Evolutionary conservation across 2,888 invertebrate species (phyloP).

Genomic region (Axea sp.): DNA sequence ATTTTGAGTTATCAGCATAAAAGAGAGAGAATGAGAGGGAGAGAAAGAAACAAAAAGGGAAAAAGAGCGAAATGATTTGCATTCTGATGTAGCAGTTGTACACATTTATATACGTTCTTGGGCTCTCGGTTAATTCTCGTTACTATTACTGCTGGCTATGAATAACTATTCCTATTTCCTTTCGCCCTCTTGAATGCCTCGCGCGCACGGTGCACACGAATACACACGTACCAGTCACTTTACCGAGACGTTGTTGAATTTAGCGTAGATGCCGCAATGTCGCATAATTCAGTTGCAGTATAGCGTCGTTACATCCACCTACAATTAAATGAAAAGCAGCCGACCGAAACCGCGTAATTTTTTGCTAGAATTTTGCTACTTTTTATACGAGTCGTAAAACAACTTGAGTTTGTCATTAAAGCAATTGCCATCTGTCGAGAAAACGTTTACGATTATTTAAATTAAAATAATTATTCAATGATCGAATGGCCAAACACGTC

Average conservation of each 20-base stretch:
- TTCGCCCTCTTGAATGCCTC: conserved; percentile 35
- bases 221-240: conserved; percentile 53
- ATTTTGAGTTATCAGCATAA: no score
- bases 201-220: conserved; percentile 32
- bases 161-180: conserved; percentile 61
- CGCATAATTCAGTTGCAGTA: conserved; percentile 56
- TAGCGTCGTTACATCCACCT: conserved; percentile 34
- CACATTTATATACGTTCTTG: conserved; percentile 63
- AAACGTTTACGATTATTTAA: no score
- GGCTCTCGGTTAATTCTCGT: conserved; percentile 67
- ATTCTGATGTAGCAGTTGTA: conserved; percentile 23
- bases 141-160: conserved; percentile 64
- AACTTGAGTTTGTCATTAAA: no score
- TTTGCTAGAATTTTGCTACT: no score
- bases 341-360: not conserved
- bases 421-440: no score
- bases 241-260: conserved; percentile 54
- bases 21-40: no score
- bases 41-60: no score
- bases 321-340: conserved; percentile 2
- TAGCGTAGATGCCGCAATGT: conserved; percentile 52
- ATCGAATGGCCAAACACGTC: not conserved
- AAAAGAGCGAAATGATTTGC: no score
- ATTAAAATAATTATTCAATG: no score
- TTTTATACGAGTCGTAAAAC: no score